Percentiles rank a stretch among this genome's conserved stretches.
These are phyloP conservation scores for Apamea anceps DNA, from an alignment of 2,888 invertebrate species.

Conservation along the genomic window DNA sequence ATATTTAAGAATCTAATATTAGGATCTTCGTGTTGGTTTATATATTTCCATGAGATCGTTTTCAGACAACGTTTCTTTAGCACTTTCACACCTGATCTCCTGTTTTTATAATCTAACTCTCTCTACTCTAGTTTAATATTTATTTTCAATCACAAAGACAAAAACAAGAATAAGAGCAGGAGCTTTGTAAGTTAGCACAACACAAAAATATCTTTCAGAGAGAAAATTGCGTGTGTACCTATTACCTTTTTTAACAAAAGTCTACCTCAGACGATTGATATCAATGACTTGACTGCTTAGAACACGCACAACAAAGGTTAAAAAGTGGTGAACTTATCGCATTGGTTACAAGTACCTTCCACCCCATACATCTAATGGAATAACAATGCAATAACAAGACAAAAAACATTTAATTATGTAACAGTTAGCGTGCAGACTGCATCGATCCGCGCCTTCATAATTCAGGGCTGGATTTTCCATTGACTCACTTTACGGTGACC, in stretches of 20 bases:
- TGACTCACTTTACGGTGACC: conserved; percentile 67
- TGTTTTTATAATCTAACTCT: too few species aligned
- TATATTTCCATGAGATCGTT: too few species aligned
- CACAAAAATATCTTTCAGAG: not conserved
- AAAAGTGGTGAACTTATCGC: conserved; percentile 1
- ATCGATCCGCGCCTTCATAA: conserved; percentile 74
- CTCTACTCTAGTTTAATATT: not conserved
- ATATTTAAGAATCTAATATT: too few species aligned
- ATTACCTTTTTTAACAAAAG: not conserved
- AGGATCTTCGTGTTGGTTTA: too few species aligned
- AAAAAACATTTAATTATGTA: conserved; percentile 62
- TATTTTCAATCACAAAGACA: not conserved
- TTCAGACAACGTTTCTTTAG: too few species aligned
- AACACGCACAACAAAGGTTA: not conserved
- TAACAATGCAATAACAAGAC: conserved; percentile 38
- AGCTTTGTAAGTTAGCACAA: too few species aligned
- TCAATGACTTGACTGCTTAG: not conserved
- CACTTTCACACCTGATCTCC: too few species aligned
- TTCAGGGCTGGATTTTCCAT: conserved; percentile 73
- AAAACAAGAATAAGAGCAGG: too few species aligned
- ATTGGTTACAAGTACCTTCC: not conserved
- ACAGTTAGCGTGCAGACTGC: conserved; percentile 72
- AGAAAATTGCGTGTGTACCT: conserved; percentile 6
- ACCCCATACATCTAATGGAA: conserved; percentile 11
- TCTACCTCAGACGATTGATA: not conserved